Conservation (phyloP, 2,113 vertebrate genomes). For the Sylvicapra grimmia region DNA sequence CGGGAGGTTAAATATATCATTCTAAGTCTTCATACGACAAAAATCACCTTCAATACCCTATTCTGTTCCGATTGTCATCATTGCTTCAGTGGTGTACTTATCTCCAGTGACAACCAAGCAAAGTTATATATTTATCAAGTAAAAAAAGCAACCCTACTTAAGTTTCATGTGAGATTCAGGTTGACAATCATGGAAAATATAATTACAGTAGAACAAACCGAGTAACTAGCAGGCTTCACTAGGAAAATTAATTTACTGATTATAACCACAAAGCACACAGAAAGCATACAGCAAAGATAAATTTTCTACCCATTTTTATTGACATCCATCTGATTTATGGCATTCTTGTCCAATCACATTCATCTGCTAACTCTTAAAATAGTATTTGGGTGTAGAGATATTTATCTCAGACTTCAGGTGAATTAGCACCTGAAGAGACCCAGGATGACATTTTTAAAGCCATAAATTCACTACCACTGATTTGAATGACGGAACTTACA, state of each 20-base stretch:
- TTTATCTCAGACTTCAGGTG: slow-evolving; percentile 32
- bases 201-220: slow-evolving; percentile 43
- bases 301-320: slow-evolving; percentile 49
- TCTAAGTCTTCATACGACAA: background rate
- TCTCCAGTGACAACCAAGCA: background rate
- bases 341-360: slow-evolving; percentile 58
- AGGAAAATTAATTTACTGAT: slow-evolving; percentile 74
- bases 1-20: background rate
- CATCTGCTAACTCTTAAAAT: slow-evolving; percentile 52
- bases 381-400: slow-evolving; percentile 35
- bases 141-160: slow-evolving; percentile 32
- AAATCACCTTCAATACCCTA: background rate
- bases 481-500: background rate
- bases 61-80: background rate
- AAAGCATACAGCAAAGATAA: slow-evolving; percentile 51
- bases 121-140: background rate
- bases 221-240: slow-evolving; percentile 54
- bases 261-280: slow-evolving; percentile 68
- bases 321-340: slow-evolving; percentile 59
- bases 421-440: slow-evolving; percentile 37
- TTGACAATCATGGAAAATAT: slow-evolving; percentile 58
- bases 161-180: slow-evolving; percentile 71
- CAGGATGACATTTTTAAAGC: slow-evolving; percentile 24
- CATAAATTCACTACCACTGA: slow-evolving; percentile 59
- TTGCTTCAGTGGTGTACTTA: background rate